Evolutionary conservation across 2,113 vertebrate genomes (phyloP).

Genomic region (Seriola quinqueradiata): DNA sequence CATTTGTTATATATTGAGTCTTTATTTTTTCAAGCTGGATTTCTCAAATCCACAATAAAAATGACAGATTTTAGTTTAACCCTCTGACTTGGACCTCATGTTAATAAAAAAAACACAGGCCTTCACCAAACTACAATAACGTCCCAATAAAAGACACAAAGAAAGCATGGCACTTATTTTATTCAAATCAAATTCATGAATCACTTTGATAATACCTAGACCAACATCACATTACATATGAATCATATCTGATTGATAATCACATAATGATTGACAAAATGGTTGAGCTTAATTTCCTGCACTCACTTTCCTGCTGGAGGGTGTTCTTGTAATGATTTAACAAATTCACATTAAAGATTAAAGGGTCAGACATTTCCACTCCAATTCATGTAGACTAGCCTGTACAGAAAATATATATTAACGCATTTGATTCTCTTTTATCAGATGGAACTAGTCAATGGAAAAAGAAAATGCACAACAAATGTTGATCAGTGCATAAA

Average conservation of each 20-base stretch:
- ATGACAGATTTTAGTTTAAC: too few species aligned
- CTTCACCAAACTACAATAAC: background rate
- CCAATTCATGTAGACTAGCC: constrained; percentile 9
- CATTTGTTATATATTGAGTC: too few species aligned
- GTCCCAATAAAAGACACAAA: constrained; percentile 22
- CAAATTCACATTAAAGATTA: constrained; percentile 54
- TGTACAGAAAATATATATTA: constrained; percentile 39
- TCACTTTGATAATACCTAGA: constrained; percentile 63
- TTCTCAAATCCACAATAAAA: too few species aligned
- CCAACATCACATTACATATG: constrained; percentile 49
- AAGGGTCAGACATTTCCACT: constrained; percentile 35
- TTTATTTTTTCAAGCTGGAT: too few species aligned
- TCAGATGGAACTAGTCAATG: constrained; percentile 4
- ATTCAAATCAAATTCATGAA: constrained; percentile 80
- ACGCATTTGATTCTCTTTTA: constrained; percentile 39
- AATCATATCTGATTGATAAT: constrained; percentile 55
- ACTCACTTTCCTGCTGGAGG: constrained; percentile 35
- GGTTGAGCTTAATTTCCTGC: constrained; percentile 30
- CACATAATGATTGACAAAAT: constrained; percentile 66
- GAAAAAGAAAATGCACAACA: constrained; percentile 14
- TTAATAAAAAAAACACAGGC: background rate
- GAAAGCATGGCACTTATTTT: constrained; percentile 81
- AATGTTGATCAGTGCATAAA: constrained; percentile 24
- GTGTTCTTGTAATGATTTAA: constrained; percentile 39
- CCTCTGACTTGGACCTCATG: background rate